phyloP scores from a whole-genome alignment of 2,113 vertebrate species.

The Carettochelys insculpta region DNA sequence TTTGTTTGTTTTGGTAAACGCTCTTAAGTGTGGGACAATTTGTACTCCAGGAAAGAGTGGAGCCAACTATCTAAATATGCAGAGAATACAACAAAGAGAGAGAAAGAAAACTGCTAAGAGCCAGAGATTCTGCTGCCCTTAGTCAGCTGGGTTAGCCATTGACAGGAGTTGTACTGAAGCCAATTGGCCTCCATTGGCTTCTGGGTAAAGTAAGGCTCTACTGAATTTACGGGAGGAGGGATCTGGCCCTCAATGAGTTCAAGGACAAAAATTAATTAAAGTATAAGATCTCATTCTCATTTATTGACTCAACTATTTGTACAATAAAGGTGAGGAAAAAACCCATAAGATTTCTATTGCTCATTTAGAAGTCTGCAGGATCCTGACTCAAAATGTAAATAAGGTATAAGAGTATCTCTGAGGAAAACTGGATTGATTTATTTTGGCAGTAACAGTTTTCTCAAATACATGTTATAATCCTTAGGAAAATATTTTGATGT shows the following conservation, averaged over 20 bases:
- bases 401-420: background rate
- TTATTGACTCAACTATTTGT: background rate
- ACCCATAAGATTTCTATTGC: background rate
- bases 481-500: background rate
- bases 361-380: background rate
- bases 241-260: background rate
- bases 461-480: background rate
- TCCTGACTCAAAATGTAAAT: background rate
- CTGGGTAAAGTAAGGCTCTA: background rate
- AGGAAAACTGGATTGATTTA: background rate
- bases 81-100: background rate
- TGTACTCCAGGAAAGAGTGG: background rate
- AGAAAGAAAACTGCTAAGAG: background rate
- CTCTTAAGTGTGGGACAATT: background rate
- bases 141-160: background rate
- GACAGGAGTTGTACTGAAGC: background rate
- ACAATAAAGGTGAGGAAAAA: accelerated
- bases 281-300: background rate
- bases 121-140: background rate
- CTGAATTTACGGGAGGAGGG: background rate
- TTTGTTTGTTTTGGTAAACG: background rate
- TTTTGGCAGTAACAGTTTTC: background rate
- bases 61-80: background rate
- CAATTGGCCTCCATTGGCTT: background rate
- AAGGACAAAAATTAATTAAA: background rate